These are phyloP conservation scores for Oplegnathus fasciatus DNA, from an alignment of 2,113 vertebrate species.

Conservation along the genomic window DNA sequence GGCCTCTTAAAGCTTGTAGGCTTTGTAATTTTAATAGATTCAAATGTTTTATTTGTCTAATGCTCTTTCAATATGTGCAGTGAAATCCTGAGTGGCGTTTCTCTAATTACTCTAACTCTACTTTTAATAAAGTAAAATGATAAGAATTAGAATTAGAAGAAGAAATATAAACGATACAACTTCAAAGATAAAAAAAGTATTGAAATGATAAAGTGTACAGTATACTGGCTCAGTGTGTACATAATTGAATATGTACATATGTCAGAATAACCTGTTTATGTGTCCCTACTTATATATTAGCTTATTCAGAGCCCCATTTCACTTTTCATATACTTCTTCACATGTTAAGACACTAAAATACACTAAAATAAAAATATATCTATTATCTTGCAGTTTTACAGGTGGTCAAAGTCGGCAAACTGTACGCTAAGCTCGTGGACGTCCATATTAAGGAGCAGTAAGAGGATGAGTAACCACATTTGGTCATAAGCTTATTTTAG, in stretches of 20 bases:
- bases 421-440: not conserved
- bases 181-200: not conserved
- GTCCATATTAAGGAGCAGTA: constrained; percentile 26
- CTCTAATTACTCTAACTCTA: too few relatives aligned
- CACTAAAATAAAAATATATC: not conserved
- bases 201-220: not conserved
- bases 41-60: not conserved
- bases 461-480: constrained; percentile 63
- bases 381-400: not conserved
- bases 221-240: not conserved
- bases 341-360: not conserved
- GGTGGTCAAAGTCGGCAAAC: constrained; percentile 3
- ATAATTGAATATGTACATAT: not conserved
- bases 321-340: not conserved
- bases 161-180: not conserved
- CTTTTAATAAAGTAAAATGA: not conserved
- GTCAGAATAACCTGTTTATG: not conserved
- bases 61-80: too few relatives aligned
- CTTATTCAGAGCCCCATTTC: not conserved
- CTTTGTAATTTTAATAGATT: not conserved
- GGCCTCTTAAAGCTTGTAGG: not conserved
- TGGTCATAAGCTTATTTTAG: constrained; percentile 56
- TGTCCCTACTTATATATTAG: not conserved
- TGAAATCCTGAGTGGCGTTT: not conserved
- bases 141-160: not conserved